phyloP scores from a whole-genome alignment of 2,888 invertebrate genomes.

The Resseliella maxima region DNA sequence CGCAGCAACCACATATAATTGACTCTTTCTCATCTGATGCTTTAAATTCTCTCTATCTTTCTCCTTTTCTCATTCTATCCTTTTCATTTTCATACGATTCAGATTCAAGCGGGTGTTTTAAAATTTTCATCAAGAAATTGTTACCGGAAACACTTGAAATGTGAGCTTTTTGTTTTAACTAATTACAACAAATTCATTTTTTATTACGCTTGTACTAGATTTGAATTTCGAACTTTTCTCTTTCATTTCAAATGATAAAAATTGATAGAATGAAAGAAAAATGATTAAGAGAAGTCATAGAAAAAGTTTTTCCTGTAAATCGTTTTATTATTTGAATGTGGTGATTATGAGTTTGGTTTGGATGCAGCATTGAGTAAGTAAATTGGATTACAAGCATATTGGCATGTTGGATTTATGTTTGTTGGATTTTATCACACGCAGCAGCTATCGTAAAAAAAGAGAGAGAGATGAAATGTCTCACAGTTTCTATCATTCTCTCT shows the following conservation, averaged over 20 bases:
- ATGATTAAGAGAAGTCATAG: background rate
- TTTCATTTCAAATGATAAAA: too few relatives aligned
- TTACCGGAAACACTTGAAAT: background rate
- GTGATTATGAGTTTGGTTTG: background rate
- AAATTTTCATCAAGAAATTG: background rate
- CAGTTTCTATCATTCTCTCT: too few relatives aligned
- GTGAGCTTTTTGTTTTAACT: constrained; percentile 28
- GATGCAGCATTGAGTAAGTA: background rate
- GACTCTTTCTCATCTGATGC: background rate
- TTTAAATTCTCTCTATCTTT: background rate
- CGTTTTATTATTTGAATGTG: constrained; percentile 24
- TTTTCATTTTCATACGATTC: too few relatives aligned
- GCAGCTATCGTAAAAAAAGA: too few relatives aligned
- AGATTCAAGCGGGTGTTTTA: background rate
- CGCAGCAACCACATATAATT: background rate
- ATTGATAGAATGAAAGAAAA: background rate
- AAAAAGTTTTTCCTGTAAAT: background rate
- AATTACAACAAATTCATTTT: background rate
- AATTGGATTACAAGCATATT: constrained; percentile 39
- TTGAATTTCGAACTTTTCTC: too few relatives aligned
- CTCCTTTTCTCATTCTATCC: background rate
- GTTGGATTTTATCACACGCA: background rate
- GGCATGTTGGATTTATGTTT: constrained; percentile 24
- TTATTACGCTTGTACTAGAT: too few relatives aligned
- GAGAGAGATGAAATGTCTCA: too few relatives aligned